Conservation (phyloP, 2,797 vertebrate species). For the Aulostomus chinensis region DNA sequence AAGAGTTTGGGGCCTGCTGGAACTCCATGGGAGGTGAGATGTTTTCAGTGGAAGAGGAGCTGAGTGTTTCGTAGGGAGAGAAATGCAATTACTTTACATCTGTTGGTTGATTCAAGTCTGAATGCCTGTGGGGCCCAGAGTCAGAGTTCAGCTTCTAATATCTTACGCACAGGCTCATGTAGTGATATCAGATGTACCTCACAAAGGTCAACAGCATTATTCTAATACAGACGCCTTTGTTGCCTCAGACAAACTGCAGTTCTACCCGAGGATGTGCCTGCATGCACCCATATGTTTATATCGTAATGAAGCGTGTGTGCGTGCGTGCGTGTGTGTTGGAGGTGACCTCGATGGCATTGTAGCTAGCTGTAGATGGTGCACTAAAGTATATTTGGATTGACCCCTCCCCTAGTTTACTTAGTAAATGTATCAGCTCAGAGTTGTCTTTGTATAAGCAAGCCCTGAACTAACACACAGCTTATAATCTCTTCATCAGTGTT, state of each 20-base stretch:
- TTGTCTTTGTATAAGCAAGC: too few relatives aligned
- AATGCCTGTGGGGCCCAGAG: conserved; percentile 74
- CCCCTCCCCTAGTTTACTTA: conserved; percentile 28
- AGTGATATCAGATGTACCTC: conserved; percentile 35
- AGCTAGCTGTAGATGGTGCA: conserved; percentile 21
- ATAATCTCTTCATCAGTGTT: conserved; percentile 31
- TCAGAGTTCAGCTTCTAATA: conserved; percentile 61
- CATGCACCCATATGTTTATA: too few relatives aligned
- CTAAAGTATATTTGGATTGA: conserved; percentile 31
- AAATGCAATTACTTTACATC: conserved; percentile 81
- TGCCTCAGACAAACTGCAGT: conserved; percentile 2
- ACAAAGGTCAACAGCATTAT: conserved; percentile 26
- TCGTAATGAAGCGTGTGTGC: too few relatives aligned
- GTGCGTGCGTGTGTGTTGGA: too few relatives aligned
- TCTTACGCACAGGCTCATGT: conserved; percentile 38
- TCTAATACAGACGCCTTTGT: conserved; percentile 23
- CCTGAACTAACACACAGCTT: conserved; percentile 36
- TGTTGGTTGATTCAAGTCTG: conserved; percentile 72
- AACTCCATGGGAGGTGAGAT: conserved; percentile 61
- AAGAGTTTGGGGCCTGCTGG: conserved; percentile 63
- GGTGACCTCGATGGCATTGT: conserved; percentile 43
- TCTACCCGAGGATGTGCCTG: conserved; percentile 17
- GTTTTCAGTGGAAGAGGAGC: conserved; percentile 57
- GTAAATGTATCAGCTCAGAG: too few relatives aligned
- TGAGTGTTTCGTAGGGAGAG: conserved; percentile 64